Percentiles rank a stretch among this genome's conserved stretches.
phyloP scores from a whole-genome alignment of 2,113 vertebrate genomes.

The Coptodon bakossiorum region DNA sequence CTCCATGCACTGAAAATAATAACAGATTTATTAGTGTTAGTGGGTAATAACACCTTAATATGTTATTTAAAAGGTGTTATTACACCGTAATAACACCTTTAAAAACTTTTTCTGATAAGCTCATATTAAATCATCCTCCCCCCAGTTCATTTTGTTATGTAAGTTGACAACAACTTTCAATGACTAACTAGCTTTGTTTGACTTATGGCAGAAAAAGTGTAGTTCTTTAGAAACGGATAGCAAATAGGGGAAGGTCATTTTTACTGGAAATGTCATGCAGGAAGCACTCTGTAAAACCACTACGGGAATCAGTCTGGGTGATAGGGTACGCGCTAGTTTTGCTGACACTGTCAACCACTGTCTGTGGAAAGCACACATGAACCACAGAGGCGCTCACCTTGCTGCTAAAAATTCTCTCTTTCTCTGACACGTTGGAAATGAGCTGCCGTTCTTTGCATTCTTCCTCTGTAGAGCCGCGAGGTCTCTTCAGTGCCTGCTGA shows the following conservation, averaged over 20 bases:
- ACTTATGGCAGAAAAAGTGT: not conserved
- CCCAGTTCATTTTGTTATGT: not conserved
- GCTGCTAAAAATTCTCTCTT: slow-evolving; percentile 52
- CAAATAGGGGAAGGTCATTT: not conserved
- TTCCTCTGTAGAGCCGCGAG: slow-evolving; percentile 18
- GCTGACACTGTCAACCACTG: slow-evolving; percentile 1
- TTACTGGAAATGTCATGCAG: slow-evolving; percentile 18
- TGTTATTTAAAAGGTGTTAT: too few species aligned
- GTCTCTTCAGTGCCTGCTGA: slow-evolving; percentile 62
- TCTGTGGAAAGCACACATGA: not conserved
- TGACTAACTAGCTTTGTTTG: not conserved
- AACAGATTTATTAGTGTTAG: not conserved
- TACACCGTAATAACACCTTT: not conserved
- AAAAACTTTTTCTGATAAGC: not conserved
- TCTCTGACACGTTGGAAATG: slow-evolving; percentile 39
- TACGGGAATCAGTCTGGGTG: slow-evolving; percentile 1
- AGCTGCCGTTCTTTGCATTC: slow-evolving; percentile 46
- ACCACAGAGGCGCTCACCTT: slow-evolving; percentile 63
- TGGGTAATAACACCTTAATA: not conserved
- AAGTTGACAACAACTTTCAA: not conserved
- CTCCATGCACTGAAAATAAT: slow-evolving; percentile 67
- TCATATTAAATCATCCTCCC: not conserved
- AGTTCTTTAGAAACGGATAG: slow-evolving; percentile 1
- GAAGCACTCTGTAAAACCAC: not conserved
- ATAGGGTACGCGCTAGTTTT: slow-evolving; percentile 11